Evolutionary conservation across 2,888 invertebrate genomes (phyloP).

Genomic region (Lithophane ornitopus): DNA sequence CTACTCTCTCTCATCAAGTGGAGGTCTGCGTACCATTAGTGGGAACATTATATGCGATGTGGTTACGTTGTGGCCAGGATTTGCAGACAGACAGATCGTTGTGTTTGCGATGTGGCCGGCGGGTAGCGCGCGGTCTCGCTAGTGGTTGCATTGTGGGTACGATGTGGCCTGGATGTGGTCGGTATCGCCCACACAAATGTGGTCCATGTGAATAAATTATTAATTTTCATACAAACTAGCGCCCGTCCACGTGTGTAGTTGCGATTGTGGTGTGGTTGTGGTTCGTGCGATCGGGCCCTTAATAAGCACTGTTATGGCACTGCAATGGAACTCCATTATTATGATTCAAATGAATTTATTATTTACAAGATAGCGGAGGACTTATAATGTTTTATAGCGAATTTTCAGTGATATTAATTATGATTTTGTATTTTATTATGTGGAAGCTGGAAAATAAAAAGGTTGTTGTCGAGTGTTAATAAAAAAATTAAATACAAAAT

Average conservation of each 20-base stretch:
- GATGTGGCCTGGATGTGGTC: background rate
- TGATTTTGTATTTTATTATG: constrained; percentile 20
- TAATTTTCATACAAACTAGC: background rate
- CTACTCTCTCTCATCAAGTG: too few species aligned
- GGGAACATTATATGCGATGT: too few species aligned
- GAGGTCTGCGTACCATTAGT: too few species aligned
- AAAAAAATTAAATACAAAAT: background rate
- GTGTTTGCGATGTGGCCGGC: background rate
- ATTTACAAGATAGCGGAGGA: constrained; percentile 18
- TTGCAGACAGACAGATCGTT: background rate
- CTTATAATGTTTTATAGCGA: background rate
- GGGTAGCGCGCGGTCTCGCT: background rate
- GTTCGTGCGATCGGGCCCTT: background rate
- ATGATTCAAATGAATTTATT: constrained; percentile 33
- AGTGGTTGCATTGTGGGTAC: background rate
- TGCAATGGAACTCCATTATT: constrained; percentile 33
- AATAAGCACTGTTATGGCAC: constrained; percentile 37
- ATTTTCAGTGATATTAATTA: constrained; percentile 32
- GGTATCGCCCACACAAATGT: background rate
- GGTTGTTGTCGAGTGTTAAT: background rate
- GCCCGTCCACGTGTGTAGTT: too few species aligned
- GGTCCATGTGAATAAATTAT: too few species aligned
- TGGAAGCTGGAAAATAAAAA: background rate
- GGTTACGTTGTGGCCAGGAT: background rate
- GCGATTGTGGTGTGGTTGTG: too few species aligned